These are phyloP conservation scores for Atopsyche davidsoni DNA, from an alignment of 1,140 invertebrate species.

Conservation along the genomic window DNA sequence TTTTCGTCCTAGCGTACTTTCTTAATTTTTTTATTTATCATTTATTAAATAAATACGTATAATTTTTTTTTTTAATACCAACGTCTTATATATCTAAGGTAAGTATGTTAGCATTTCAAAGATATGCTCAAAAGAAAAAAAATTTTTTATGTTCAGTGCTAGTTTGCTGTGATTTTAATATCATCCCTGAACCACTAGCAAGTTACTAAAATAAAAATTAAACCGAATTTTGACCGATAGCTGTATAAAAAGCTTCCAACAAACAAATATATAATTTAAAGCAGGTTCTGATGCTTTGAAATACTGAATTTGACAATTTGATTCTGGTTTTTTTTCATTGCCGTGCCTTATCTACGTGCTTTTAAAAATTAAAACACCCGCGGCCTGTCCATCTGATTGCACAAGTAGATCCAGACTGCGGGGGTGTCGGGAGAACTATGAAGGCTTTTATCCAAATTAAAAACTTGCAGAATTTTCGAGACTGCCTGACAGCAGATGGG, in stretches of 20 bases:
- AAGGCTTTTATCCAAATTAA: slow-evolving; percentile 30
- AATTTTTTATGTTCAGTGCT: not conserved
- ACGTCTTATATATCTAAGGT: not conserved
- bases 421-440: slow-evolving; percentile 16
- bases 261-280: no score
- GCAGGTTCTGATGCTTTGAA: no score
- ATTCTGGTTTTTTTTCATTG: not conserved
- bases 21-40: not conserved
- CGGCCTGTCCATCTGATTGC: slow-evolving; percentile 8
- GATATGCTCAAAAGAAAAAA: not conserved
- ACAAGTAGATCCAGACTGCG: slow-evolving; percentile 1
- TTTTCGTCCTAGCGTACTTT: not conserved
- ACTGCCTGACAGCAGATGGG: no score
- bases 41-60: not conserved
- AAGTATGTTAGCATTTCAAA: not conserved
- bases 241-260: no score
- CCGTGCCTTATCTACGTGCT: not conserved
- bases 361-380: not conserved
- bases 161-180: no score
- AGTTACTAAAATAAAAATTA: no score
- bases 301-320: no score
- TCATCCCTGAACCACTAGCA: no score
- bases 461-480: no score
- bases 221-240: no score
- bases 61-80: not conserved